Percentiles rank a stretch among this genome's conserved stretches.
Evolutionary conservation across 1,140 invertebrate genomes (phyloP).

Genomic region (Philopotamus ludificatus): DNA sequence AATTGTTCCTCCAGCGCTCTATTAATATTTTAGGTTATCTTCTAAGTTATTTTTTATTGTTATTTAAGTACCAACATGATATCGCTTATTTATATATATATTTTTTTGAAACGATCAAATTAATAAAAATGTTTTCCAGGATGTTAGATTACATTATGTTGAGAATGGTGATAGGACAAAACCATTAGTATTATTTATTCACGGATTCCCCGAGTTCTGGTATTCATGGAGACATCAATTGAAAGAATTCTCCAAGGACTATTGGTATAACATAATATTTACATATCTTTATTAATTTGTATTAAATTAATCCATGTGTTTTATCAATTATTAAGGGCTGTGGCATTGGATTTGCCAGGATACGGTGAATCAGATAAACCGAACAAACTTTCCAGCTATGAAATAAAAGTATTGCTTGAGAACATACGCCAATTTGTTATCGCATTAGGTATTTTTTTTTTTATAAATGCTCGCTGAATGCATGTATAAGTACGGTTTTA

Average conservation of each 20-base stretch:
- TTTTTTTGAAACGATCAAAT: too few relatives aligned
- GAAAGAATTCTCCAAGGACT: constrained; percentile 36
- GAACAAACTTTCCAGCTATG: constrained; percentile 56
- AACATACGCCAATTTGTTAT: constrained; percentile 64
- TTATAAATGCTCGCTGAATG: not conserved
- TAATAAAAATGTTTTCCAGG: too few relatives aligned
- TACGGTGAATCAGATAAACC: constrained; percentile 71
- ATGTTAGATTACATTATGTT: constrained; percentile 76
- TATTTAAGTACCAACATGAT: too few relatives aligned
- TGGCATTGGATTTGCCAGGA: constrained; percentile 69
- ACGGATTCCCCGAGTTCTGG: constrained; percentile 81
- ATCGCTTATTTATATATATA: too few relatives aligned
- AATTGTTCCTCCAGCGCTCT: too few relatives aligned
- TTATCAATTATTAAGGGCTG: constrained; percentile 54
- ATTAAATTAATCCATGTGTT: not conserved
- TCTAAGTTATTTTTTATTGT: too few relatives aligned
- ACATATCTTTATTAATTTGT: not conserved
- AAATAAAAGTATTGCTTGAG: constrained; percentile 55
- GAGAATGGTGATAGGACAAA: constrained; percentile 62
- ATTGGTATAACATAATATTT: constrained; percentile 29
- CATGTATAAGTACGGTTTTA: not conserved
- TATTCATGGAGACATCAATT: constrained; percentile 69
- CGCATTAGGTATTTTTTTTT: constrained; percentile 53
- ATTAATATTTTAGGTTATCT: too few relatives aligned
- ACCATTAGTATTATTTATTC: constrained; percentile 67